phyloP scores from a whole-genome alignment of 2,888 invertebrate species.

The Aphidius colemani region DNA sequence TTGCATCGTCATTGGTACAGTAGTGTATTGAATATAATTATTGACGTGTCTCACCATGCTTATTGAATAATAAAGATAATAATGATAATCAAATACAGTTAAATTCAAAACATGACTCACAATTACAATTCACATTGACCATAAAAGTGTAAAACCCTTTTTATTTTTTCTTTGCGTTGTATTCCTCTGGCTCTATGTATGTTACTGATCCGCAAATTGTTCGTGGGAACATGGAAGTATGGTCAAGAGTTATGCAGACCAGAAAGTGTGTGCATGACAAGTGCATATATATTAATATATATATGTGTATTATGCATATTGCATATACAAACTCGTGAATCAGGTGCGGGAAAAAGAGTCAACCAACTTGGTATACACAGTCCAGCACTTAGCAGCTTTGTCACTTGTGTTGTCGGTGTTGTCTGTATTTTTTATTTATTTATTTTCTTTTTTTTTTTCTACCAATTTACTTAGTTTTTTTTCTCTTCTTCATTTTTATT shows the following conservation, averaged over 20 bases:
- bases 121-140: background rate
- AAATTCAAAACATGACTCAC: background rate
- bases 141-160: background rate
- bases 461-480: conserved; percentile 8
- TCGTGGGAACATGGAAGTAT: too few species aligned
- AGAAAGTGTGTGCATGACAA: too few species aligned
- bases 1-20: conserved; percentile 38
- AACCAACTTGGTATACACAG: conserved; percentile 38
- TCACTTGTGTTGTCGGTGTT: conserved; percentile 28
- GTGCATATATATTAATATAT: too few species aligned
- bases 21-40: conserved; percentile 42
- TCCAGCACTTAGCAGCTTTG: conserved; percentile 46
- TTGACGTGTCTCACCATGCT: conserved; percentile 40
- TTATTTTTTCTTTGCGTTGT: background rate
- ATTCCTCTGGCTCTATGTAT: conserved; percentile 5
- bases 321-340: conserved; percentile 23
- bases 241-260: too few species aligned
- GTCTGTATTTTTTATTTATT: conserved; percentile 27
- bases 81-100: background rate
- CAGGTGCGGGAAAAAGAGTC: conserved; percentile 21
- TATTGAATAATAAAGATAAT: conserved; percentile 18
- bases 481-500: too few species aligned
- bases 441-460: conserved; percentile 25
- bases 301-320: conserved; percentile 16
- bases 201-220: conserved; percentile 8